Evolutionary conservation across 2,888 invertebrate genomes (phyloP).

Genomic region (Serripes groenlandicus): DNA sequence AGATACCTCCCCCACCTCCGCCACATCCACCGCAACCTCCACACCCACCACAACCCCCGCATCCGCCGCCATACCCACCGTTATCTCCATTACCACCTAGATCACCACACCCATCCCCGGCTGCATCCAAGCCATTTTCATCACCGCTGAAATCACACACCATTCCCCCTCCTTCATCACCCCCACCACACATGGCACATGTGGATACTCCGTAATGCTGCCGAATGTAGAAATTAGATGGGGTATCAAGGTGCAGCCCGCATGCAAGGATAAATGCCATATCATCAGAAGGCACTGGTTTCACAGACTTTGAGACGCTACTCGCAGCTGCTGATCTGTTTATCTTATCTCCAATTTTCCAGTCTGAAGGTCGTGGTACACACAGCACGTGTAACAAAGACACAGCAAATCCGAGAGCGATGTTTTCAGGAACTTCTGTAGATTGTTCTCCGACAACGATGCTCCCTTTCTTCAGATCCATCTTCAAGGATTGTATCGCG

Average conservation of each 20-base stretch:
- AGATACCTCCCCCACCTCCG: neutral
- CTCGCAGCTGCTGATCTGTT: constrained; percentile 22
- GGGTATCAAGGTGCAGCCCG: constrained; percentile 85
- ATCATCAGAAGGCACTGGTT: constrained; percentile 79
- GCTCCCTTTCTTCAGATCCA: constrained; percentile 79
- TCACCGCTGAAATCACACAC: constrained; percentile 50
- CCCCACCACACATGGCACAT: constrained; percentile 73
- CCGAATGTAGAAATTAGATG: constrained; percentile 83
- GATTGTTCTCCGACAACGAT: constrained; percentile 71
- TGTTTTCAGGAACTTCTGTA: constrained; percentile 86
- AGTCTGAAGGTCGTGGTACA: constrained; percentile 84
- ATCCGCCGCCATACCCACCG: constrained; percentile 16
- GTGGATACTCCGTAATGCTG: constrained; percentile 65
- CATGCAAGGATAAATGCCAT: constrained; percentile 86
- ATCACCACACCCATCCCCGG: constrained; percentile 22
- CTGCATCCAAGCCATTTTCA: constrained; percentile 22
- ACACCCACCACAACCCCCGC: constrained; percentile 22
- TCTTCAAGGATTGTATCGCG: constrained; percentile 64
- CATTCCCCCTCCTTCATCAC: constrained; percentile 26
- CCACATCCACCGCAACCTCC: constrained; percentile 5
- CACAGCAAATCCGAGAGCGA: constrained; percentile 87
- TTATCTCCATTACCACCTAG: constrained; percentile 14
- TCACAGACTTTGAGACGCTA: constrained; percentile 35
- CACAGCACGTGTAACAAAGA: constrained; percentile 87
- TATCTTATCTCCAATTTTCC: constrained; percentile 53